These are phyloP conservation scores for Nephotettix cincticeps DNA, from an alignment of 1,140 invertebrate genomes.

Conservation along the genomic window DNA sequence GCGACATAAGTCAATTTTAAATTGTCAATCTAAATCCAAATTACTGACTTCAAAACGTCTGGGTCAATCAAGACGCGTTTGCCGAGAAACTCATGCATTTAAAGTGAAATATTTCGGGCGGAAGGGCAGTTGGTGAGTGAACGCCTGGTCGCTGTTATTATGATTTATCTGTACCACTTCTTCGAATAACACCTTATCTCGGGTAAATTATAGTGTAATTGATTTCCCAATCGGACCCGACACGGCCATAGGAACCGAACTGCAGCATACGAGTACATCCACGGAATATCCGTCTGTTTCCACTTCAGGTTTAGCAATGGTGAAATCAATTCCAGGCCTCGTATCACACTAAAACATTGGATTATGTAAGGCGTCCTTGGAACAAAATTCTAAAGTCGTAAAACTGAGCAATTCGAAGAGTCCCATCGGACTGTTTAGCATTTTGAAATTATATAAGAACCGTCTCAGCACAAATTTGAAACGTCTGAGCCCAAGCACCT, in stretches of 20 bases:
- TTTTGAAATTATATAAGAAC: slow-evolving; percentile 17
- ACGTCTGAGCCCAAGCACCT: not conserved
- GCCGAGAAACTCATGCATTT: slow-evolving; percentile 16
- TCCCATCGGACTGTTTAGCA: not conserved
- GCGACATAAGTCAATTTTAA: slow-evolving; percentile 22
- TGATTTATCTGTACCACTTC: not conserved
- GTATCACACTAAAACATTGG: too few relatives aligned
- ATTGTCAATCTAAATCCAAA: slow-evolving; percentile 13
- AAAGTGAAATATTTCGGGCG: slow-evolving; percentile 15
- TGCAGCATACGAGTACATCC: too few relatives aligned
- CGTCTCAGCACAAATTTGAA: slow-evolving; percentile 1
- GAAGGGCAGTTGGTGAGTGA: not conserved
- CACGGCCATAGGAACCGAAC: too few relatives aligned
- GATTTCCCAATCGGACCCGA: too few relatives aligned
- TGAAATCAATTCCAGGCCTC: too few relatives aligned
- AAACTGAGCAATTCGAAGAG: not conserved
- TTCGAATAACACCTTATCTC: not conserved
- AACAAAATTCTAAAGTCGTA: slow-evolving; percentile 16
- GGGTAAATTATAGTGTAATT: too few relatives aligned
- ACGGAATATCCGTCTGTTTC: too few relatives aligned
- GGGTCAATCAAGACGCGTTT: slow-evolving; percentile 12
- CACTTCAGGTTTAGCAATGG: too few relatives aligned
- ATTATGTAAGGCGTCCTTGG: not conserved
- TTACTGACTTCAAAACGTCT: slow-evolving; percentile 8
- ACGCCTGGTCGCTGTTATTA: not conserved